A percentile compares a stretch with the other conserved stretches of the same genome.
phyloP scores from a whole-genome alignment of 2,113 vertebrate genomes.

The Orientallactaga bullata region DNA sequence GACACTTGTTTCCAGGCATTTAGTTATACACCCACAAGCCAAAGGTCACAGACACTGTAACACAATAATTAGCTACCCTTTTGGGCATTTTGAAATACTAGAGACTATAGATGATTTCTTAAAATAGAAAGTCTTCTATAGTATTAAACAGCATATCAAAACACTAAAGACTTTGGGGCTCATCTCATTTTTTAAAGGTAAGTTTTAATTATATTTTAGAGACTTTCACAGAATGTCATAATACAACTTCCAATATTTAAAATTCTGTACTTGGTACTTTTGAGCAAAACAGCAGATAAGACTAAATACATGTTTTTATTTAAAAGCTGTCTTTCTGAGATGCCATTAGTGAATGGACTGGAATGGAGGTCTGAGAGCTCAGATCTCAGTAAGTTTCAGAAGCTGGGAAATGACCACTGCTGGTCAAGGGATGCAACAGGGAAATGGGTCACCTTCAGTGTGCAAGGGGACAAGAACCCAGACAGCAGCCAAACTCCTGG shows the following conservation, averaged over 20 bases:
- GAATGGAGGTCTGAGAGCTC: background rate
- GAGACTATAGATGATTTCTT: conserved; percentile 38
- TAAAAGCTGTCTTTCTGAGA: conserved; percentile 19
- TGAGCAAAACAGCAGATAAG: conserved; percentile 19
- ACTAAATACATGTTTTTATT: background rate
- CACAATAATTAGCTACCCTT: conserved; percentile 63
- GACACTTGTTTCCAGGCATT: conserved; percentile 63
- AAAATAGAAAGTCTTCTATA: conserved; percentile 58
- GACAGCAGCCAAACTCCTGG: background rate
- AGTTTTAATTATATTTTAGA: conserved; percentile 55
- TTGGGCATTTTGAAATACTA: conserved; percentile 61
- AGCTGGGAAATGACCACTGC: background rate
- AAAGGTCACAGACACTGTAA: conserved; percentile 67
- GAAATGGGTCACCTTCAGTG: background rate
- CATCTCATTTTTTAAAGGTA: conserved; percentile 34
- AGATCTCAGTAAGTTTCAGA: conserved; percentile 11
- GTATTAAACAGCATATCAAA: conserved; percentile 44
- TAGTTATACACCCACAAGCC: conserved; percentile 57
- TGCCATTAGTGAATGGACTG: background rate
- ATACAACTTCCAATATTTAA: conserved; percentile 40
- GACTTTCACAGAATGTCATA: conserved; percentile 41
- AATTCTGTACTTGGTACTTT: conserved; percentile 44
- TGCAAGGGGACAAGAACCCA: background rate
- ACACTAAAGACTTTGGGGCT: background rate
- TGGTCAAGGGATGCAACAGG: background rate